Base-by-base conservation (phyloP, 1,140 invertebrate species). In the Zaprionus taronus region DNA sequence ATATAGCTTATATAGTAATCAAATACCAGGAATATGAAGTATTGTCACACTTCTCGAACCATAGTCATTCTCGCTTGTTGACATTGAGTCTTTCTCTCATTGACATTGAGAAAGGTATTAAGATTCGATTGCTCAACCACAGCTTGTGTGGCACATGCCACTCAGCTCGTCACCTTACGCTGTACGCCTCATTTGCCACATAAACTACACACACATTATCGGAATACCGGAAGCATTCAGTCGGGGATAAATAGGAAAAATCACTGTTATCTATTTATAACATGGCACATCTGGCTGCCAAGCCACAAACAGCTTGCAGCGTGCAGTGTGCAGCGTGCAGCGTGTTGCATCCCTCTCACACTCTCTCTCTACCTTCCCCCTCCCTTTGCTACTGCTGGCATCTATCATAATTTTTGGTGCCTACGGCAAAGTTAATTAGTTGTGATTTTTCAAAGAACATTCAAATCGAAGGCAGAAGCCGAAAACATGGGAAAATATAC, bases 391-490 rank as follows among this genome's bases (percentile, higher is more conserved):
- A 41, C 38, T 38, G 28, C 41, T 26, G 31, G 24, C 7, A 20
- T 24, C 12, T 49, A 55, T 77, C 69, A 77, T 67, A 74, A 80
- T 75, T 72, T 70, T 81, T 31, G 41, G 44, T 74, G 78, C 81
- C 77, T 55, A 55, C 51, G 76, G 70, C 81, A 80, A 90, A 85
- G 85, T 90, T 90, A 91, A 90, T 90, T 90, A 90, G 86, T 90
- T 90, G 85, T 90, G 85, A 90, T 90, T 90, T 90, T 90, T 90
- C 85, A 90, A 91, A 90, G 85, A 85, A 90, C 86, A 90, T 84
- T 90, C 68, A 79, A 90, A 91, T 81, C 70, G 79, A 90, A 79
- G 68, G 62, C 79, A 74, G 77, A 38, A 28, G 56, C 36, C 62
- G 57, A 56, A 72, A 72, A 58, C 47, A 51, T 24, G 47, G 22